These are phyloP conservation scores for Phortica okadai DNA, from an alignment of 2,888 invertebrate genomes.

Conservation along the genomic window DNA sequence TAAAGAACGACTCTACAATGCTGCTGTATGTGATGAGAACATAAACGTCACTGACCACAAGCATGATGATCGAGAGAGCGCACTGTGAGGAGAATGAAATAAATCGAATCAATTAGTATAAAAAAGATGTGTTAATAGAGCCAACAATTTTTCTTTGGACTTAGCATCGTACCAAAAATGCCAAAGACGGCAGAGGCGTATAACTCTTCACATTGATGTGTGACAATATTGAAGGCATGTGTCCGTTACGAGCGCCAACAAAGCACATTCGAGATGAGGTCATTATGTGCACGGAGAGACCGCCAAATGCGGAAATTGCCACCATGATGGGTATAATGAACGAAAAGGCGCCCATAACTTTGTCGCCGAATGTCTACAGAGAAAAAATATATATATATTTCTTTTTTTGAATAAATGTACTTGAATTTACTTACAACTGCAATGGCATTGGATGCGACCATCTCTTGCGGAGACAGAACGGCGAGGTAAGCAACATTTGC, in stretches of 20 bases:
- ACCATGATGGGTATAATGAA: conserved; percentile 94
- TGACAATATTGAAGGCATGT: conserved; percentile 88
- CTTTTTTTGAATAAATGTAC: not conserved
- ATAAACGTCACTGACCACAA: conserved; percentile 89
- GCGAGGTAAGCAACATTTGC: conserved; percentile 94
- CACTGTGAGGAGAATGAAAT: conserved; percentile 79
- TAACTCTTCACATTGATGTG: conserved; percentile 86
- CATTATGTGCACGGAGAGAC: conserved; percentile 96
- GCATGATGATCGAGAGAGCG: conserved; percentile 88
- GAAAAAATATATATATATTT: conserved; percentile 21
- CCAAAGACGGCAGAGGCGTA: conserved; percentile 88
- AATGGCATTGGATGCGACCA: conserved; percentile 93
- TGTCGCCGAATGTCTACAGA: conserved; percentile 87
- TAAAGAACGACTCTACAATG: conserved; percentile 95
- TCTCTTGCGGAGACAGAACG: conserved; percentile 88
- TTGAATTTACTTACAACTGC: conserved; percentile 86
- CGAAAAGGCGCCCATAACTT: conserved; percentile 83
- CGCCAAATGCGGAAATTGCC: conserved; percentile 94
- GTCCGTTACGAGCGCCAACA: conserved; percentile 92
- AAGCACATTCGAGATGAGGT: conserved; percentile 95
- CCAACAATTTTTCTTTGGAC: conserved; percentile 45
- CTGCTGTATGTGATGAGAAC: conserved; percentile 93
- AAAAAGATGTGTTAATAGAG: conserved; percentile 8
- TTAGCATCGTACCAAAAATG: conserved; percentile 83
- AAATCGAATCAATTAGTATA: conserved; percentile 46